These are phyloP conservation scores for Lordiphosa clarofinis DNA, from an alignment of 1,140 invertebrate genomes.

Conservation along the genomic window DNA sequence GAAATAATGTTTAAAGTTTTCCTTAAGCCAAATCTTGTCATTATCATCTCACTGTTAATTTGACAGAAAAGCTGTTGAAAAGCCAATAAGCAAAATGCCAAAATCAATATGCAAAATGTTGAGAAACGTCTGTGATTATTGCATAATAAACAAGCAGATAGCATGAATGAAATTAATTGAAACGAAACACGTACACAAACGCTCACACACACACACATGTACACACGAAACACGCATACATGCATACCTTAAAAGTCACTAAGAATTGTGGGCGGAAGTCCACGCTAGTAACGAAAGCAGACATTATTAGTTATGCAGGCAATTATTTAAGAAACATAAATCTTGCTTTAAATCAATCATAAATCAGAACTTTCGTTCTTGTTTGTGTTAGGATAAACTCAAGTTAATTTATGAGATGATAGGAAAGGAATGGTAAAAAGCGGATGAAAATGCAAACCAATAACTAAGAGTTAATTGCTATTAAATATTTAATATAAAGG, in stretches of 20 bases:
- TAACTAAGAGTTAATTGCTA: too few species aligned
- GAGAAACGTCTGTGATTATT: constrained; percentile 53
- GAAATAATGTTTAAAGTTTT: constrained; percentile 42
- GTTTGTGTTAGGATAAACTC: too few species aligned
- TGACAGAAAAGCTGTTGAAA: constrained; percentile 29
- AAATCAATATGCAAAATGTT: constrained; percentile 63
- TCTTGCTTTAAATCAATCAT: not conserved
- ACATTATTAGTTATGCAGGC: not conserved
- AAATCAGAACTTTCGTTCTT: too few species aligned
- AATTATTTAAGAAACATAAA: not conserved
- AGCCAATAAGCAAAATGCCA: constrained; percentile 67
- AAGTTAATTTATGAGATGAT: too few species aligned
- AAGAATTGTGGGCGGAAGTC: constrained; percentile 20
- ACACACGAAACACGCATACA: not conserved
- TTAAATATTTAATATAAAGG: too few species aligned
- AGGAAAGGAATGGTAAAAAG: too few species aligned
- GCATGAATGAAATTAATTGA: constrained; percentile 67
- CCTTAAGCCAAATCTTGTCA: constrained; percentile 30
- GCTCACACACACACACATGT: constrained; percentile 39
- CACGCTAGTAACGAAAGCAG: constrained; percentile 37
- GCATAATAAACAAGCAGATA: constrained; percentile 62
- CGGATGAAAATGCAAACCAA: too few species aligned
- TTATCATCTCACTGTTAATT: constrained; percentile 46
- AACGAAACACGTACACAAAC: constrained; percentile 37
- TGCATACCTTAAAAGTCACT: not conserved